phyloP scores from a whole-genome alignment of 2,888 invertebrate genomes.

The Chloromyia formosa region DNA sequence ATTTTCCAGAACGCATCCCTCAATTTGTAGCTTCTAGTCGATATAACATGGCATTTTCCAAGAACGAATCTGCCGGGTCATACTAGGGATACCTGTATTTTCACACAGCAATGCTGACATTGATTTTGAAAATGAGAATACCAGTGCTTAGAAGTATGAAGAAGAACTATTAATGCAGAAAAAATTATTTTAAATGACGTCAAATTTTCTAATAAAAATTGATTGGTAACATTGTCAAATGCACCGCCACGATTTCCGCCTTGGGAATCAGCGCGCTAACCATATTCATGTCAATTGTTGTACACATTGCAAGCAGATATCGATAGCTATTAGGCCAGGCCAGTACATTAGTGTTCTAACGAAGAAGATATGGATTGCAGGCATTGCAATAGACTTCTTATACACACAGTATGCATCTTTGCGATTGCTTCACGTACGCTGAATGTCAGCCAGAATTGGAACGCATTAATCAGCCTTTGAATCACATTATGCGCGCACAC shows the following conservation, averaged over 20 bases:
- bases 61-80: too few species aligned
- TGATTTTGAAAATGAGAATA: too few species aligned
- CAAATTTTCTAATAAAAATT: too few species aligned
- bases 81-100: too few species aligned
- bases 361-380: slow-evolving; percentile 22
- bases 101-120: too few species aligned
- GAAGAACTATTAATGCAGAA: too few species aligned
- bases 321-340: slow-evolving; percentile 35
- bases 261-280: neutral
- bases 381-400: neutral
- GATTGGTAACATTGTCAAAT: neutral
- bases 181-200: too few species aligned
- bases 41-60: too few species aligned
- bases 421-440: slow-evolving; percentile 32
- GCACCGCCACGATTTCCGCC: neutral
- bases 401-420: slow-evolving; percentile 18
- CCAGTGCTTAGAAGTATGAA: too few species aligned
- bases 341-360: slow-evolving; percentile 25
- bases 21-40: too few species aligned
- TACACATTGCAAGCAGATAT: slow-evolving; percentile 23
- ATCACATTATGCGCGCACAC: slow-evolving; percentile 17
- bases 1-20: too few species aligned
- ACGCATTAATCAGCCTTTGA: slow-evolving; percentile 42
- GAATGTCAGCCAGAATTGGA: slow-evolving; percentile 41
- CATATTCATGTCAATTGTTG: slow-evolving; percentile 35